These are phyloP conservation scores for Anthopleura sola DNA, from an alignment of 64 coral and sea anemone species.

Conservation along the genomic window DNA sequence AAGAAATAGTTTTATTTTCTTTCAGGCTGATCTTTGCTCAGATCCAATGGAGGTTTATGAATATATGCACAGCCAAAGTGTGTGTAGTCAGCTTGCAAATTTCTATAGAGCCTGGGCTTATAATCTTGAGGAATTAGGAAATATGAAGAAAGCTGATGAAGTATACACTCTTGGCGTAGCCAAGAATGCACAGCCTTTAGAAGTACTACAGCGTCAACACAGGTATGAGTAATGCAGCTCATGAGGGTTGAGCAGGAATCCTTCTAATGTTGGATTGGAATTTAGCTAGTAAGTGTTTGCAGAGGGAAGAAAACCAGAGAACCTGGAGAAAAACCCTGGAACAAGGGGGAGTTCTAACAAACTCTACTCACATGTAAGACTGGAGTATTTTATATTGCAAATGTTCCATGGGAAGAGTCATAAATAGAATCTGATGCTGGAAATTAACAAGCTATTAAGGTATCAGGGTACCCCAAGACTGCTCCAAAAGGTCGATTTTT, in stretches of 20 bases:
- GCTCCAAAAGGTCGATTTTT: no score
- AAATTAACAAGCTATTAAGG: no score
- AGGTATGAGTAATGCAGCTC: conserved; percentile 20
- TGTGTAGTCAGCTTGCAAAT: conserved; percentile 54
- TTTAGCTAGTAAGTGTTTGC: not conserved
- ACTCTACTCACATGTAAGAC: no score
- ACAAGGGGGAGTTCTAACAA: no score
- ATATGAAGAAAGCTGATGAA: conserved; percentile 87
- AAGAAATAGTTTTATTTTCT: not conserved
- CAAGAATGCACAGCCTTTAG: conserved; percentile 74
- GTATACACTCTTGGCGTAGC: conserved; percentile 68
- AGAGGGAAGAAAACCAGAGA: not conserved
- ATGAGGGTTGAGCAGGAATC: not conserved
- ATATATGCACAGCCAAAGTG: conserved; percentile 84
- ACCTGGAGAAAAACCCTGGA: no score
- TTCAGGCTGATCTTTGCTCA: conserved; percentile 71
- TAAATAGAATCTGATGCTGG: not conserved
- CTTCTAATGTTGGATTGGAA: not conserved
- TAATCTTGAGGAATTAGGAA: conserved; percentile 55
- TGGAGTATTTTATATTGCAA: no score
- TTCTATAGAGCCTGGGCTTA: conserved; percentile 91
- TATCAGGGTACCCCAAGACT: no score
- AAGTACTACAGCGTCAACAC: conserved; percentile 66
- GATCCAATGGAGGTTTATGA: conserved; percentile 84
- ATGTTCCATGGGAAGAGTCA: no score